These are phyloP conservation scores for Apteryx owenii DNA, from an alignment of 2,113 vertebrate genomes.

Conservation along the genomic window DNA sequence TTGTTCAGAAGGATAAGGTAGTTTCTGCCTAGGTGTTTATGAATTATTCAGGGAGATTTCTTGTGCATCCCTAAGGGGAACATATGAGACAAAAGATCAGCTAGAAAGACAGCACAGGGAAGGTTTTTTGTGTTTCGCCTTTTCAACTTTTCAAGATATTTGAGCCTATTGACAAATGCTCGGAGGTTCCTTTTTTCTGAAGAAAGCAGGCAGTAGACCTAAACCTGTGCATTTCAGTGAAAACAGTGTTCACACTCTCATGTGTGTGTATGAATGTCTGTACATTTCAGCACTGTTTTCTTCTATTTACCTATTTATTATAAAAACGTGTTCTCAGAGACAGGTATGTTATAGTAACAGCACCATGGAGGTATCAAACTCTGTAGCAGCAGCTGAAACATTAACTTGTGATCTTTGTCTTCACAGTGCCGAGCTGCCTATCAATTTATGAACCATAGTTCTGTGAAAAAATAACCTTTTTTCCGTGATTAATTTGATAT, in stretches of 20 bases:
- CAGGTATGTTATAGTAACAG: background rate
- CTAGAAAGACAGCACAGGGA: constrained; percentile 40
- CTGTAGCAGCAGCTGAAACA: background rate
- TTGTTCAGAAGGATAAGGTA: constrained; percentile 47
- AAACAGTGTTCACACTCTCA: background rate
- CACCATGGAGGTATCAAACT: background rate
- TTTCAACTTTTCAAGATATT: constrained; percentile 56
- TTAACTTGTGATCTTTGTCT: background rate
- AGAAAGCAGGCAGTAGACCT: background rate
- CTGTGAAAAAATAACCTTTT: background rate
- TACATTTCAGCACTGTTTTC: background rate
- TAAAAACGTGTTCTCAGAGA: background rate
- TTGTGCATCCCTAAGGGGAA: constrained; percentile 62
- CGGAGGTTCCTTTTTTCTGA: constrained; percentile 8
- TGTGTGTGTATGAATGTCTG: background rate
- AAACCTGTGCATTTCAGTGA: background rate
- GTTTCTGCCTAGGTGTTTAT: constrained; percentile 43
- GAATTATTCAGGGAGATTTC: constrained; percentile 77
- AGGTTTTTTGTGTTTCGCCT: constrained; percentile 71
- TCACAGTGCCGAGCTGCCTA: background rate
- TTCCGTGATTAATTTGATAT: background rate
- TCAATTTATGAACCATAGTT: background rate
- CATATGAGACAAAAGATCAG: constrained; percentile 72
- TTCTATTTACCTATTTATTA: background rate
- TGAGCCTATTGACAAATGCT: constrained; percentile 52